phyloP scores from a whole-genome alignment of 35 echinoderm and acorn worm species.

The Patiria miniata region DNA sequence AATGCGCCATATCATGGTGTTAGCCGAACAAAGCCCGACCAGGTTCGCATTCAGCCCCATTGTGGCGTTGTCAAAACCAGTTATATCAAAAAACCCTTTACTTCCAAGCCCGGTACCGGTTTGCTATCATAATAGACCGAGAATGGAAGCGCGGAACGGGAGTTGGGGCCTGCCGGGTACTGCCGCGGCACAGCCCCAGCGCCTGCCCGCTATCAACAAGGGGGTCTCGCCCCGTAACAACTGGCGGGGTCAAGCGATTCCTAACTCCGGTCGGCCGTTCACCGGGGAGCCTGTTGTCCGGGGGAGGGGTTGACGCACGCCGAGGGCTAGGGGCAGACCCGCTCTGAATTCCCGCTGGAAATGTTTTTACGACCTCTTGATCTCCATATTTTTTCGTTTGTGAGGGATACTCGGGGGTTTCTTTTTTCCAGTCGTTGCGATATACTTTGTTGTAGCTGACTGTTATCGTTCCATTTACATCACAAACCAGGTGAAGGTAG shows the following conservation, averaged over 20 bases:
- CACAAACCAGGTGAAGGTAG: background rate
- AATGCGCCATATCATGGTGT: conserved; percentile 23
- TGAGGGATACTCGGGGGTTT: background rate
- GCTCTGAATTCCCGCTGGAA: conserved; percentile 23
- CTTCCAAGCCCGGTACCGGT: background rate
- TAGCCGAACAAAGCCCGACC: background rate
- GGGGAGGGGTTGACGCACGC: conserved; percentile 26
- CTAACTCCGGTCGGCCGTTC: conserved; percentile 26
- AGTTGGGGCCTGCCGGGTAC: background rate
- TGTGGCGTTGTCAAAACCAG: conserved; percentile 28
- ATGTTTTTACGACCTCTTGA: conserved; percentile 33
- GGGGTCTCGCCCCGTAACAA: background rate
- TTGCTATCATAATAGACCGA: conserved; percentile 15
- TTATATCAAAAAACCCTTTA: background rate
- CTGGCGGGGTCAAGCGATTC: conserved; percentile 8
- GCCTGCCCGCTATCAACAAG: conserved; percentile 14
- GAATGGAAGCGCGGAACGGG: background rate
- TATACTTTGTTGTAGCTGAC: background rate
- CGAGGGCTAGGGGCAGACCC: conserved; percentile 22
- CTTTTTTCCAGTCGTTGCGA: too few relatives aligned
- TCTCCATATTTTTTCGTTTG: conserved; percentile 23
- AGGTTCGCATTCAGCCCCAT: background rate
- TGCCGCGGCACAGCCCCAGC: background rate
- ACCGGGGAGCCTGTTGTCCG: conserved; percentile 12
- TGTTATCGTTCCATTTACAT: conserved; percentile 8